Conservation (phyloP, 30 jellyfish, hydroid and myxozoan genomes). For the Phacellophora camtschatica region DNA sequence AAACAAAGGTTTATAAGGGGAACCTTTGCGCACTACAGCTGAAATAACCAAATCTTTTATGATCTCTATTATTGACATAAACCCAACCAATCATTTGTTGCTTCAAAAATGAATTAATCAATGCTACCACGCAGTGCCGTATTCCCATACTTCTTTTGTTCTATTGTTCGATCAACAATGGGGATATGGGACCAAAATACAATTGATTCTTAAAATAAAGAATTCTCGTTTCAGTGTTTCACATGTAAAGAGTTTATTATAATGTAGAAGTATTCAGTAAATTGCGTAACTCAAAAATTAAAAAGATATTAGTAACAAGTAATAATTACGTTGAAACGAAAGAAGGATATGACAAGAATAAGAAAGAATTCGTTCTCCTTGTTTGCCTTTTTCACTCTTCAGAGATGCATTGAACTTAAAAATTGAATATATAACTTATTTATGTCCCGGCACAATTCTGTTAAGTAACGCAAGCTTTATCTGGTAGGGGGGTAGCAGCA, state of each 20-base stretch:
- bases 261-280: background rate
- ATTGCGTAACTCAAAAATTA: no score
- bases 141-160: conserved; percentile 45
- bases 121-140: background rate
- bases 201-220: background rate
- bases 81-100: conserved; percentile 30
- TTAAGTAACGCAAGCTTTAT: no score
- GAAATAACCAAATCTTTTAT: conserved; percentile 56
- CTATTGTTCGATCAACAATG: conserved; percentile 29
- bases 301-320: no score
- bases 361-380: no score
- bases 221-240: background rate
- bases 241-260: background rate
- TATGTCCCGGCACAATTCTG: no score
- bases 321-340: no score
- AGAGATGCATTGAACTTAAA: no score
- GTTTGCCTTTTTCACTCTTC: no score
- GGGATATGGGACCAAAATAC: background rate
- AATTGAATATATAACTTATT: no score
- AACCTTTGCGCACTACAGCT: conserved; percentile 58
- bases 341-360: no score
- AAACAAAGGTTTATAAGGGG: conserved; percentile 1
- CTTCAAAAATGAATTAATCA: background rate
- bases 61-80: conserved; percentile 14
- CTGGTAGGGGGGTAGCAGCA: no score